Percentiles rank a stretch among this genome's conserved stretches.
These are phyloP conservation scores for Cyclophora albipunctata DNA, from an alignment of 2,888 invertebrate genomes.

Conservation along the genomic window DNA sequence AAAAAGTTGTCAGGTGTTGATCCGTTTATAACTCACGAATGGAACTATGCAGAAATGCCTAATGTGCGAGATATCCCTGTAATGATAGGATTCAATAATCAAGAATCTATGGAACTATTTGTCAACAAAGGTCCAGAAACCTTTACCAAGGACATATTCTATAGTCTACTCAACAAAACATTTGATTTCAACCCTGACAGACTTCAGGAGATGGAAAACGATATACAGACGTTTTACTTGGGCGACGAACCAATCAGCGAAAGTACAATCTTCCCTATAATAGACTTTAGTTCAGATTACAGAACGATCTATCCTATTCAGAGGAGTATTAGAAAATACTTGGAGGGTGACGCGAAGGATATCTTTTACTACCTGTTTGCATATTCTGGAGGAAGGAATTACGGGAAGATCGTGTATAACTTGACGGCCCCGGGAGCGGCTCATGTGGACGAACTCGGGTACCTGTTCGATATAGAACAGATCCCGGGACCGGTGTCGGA, in stretches of 20 bases:
- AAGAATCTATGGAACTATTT: constrained; percentile 16
- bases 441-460: constrained; percentile 36
- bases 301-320: constrained; percentile 25
- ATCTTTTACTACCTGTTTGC: constrained; percentile 33
- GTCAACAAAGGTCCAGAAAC: constrained; percentile 1
- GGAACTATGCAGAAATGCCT: constrained; percentile 19
- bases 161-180: constrained; percentile 6
- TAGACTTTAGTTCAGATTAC: constrained; percentile 30
- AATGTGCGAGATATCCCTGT: constrained; percentile 24
- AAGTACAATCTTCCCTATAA: constrained; percentile 11
- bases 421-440: constrained; percentile 24
- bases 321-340: constrained; percentile 22
- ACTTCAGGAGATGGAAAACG: constrained; percentile 16
- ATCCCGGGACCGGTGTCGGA: constrained; percentile 11
- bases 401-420: constrained; percentile 14
- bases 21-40: constrained; percentile 24
- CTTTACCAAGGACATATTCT: constrained; percentile 12
- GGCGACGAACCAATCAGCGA: constrained; percentile 21
- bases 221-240: constrained; percentile 25
- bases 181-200: constrained; percentile 19
- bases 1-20: constrained; percentile 26
- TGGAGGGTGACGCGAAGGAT: constrained; percentile 18
- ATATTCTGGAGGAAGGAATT: constrained; percentile 29
- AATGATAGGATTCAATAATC: constrained; percentile 26
- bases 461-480: constrained; percentile 25